phyloP scores from a whole-genome alignment of 2,113 vertebrate genomes.

The Lophotis ruficrista region DNA sequence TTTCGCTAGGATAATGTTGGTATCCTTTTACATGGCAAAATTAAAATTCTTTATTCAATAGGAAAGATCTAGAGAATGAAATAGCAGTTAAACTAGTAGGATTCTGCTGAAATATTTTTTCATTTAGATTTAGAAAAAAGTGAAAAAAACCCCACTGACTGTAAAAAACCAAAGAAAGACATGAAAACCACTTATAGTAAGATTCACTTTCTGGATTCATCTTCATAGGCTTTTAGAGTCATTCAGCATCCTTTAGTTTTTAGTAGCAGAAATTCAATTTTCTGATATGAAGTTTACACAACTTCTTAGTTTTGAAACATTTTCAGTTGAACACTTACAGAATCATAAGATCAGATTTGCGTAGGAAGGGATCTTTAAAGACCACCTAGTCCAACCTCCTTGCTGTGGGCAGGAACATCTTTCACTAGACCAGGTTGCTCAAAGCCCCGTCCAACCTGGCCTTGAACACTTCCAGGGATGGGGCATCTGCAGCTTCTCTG shows the following conservation, averaged over 20 bases:
- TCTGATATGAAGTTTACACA: background rate
- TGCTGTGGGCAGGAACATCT: background rate
- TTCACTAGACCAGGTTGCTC: background rate
- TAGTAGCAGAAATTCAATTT: background rate
- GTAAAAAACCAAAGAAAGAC: background rate
- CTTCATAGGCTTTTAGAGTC: background rate
- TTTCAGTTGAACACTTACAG: background rate
- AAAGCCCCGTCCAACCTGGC: background rate
- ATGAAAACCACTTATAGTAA: background rate
- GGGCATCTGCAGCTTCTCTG: background rate
- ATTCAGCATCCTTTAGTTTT: background rate
- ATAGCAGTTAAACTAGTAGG: background rate
- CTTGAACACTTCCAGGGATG: background rate
- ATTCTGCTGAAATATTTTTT: background rate
- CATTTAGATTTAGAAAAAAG: background rate
- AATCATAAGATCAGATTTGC: background rate
- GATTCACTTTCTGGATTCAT: background rate
- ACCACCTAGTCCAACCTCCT: background rate
- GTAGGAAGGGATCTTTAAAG: background rate
- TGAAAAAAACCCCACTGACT: fast-evolving
- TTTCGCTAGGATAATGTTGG: background rate
- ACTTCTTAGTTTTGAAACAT: background rate
- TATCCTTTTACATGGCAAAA: background rate
- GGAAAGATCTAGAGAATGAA: background rate
- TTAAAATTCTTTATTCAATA: background rate